Evolutionary conservation across 2,888 invertebrate species (phyloP), one percentile per base, ranked within the genome.

Genomic region (Drosophila gaucha): DNA sequence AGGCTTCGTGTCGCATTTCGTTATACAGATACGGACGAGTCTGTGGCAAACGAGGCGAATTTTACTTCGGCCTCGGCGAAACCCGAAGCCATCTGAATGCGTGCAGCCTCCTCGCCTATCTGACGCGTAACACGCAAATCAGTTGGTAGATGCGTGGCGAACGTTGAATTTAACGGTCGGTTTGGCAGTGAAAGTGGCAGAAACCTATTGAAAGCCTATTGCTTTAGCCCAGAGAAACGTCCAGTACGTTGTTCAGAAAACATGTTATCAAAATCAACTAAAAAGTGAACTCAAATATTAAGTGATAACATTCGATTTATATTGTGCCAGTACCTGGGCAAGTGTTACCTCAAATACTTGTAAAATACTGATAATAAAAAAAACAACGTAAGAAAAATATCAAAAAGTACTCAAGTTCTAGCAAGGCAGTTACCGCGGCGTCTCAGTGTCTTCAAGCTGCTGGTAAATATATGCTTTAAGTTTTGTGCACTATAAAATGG

Each of bases 151-250:
- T 87, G 90, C 89, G 83, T 89, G 80, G 78, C 89, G 89, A 87
- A 89, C 90, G 90, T 90, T 88, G 89, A 85, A 86, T 89, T 89
- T 89, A 89, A 89, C 89, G 90, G 90, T 90, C 89, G 90, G 90
- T 75, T 80, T 88, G 82, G 67, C 78, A 77, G 88, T 89, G 88
- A 85, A 88, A 85, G 89, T 89, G 80, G 49, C 64, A 56, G 35
- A 26, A 38, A 14, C 51, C 28, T 41, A 6, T 28, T 28, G 28
- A 9, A 28, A 36, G 14, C 44, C 31, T n/a, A 35, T 46, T 51
- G 24, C 58, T 33, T 55, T 39, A 38, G 33, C 36, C 10, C 6
- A 26, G 26, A 43, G 49, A 50, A 52, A 24, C 36, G 33, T 54
- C 24, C 44, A 57, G 52, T 65, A 54, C 49, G 47, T 39, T 36